Percentiles rank a stretch among this genome's conserved stretches.
Evolutionary conservation across 1,140 invertebrate species (phyloP).

Genomic region (Cherax destructor): DNA sequence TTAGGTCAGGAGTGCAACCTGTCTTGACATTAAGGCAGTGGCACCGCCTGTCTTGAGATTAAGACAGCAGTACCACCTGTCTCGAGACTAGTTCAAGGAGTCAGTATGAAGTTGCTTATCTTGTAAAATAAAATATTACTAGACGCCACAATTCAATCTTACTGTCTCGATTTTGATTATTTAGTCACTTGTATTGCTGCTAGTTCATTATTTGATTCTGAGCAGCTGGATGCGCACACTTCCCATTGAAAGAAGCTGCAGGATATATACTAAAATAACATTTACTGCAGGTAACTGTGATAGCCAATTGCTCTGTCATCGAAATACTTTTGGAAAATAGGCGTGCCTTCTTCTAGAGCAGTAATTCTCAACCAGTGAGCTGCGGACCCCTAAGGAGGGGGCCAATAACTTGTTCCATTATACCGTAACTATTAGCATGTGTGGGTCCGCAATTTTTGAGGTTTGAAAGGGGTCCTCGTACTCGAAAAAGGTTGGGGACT

Average conservation of each 20-base stretch:
- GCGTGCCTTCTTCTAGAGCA: neutral
- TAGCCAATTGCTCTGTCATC: neutral
- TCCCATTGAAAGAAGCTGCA: constrained; percentile 20
- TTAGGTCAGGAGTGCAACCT: neutral
- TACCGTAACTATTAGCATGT: too few relatives aligned
- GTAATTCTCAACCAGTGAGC: too few relatives aligned
- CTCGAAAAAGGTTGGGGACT: too few relatives aligned
- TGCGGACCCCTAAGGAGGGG: too few relatives aligned
- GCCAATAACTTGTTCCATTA: too few relatives aligned
- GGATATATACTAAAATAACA: neutral
- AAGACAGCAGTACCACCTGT: neutral
- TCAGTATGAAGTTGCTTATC: neutral
- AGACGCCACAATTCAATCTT: neutral
- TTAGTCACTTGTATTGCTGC: constrained; percentile 4
- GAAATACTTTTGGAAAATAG: neutral
- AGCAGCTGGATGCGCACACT: constrained; percentile 35
- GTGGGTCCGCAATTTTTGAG: too few relatives aligned
- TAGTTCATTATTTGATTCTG: constrained; percentile 42
- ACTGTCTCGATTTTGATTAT: constrained; percentile 45
- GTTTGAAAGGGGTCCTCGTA: too few relatives aligned
- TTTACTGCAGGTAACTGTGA: neutral
- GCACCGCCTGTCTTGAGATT: too few relatives aligned
- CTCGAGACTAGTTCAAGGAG: neutral
- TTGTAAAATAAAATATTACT: neutral
- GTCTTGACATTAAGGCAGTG: too few relatives aligned